These are phyloP conservation scores for Nannoperca australis DNA, from an alignment of 2,797 vertebrate species.

Conservation along the genomic window DNA sequence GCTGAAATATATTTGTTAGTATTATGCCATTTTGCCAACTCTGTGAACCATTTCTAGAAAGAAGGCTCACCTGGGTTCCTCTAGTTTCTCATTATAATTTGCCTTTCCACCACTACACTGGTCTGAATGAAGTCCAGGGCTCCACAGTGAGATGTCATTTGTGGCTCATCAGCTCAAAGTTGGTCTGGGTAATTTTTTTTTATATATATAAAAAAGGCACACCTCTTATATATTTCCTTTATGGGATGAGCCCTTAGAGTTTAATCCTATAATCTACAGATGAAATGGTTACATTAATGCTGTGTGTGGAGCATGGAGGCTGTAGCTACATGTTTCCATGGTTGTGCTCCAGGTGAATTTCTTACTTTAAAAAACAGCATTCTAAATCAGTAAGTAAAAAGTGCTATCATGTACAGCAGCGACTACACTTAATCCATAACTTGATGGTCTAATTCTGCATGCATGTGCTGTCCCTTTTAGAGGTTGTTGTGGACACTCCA, in stretches of 20 bases:
- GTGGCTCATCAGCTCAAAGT: not conserved
- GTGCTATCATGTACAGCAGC: not conserved
- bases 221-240: no score
- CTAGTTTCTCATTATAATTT: slow-evolving; percentile 1
- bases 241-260: not conserved
- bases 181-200: no score
- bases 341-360: not conserved
- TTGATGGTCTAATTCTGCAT: not conserved
- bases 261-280: not conserved
- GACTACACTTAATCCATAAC: not conserved
- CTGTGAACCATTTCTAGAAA: not conserved
- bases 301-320: not conserved
- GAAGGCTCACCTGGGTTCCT: not conserved
- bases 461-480: not conserved
- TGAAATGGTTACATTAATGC: not conserved
- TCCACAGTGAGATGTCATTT: not conserved
- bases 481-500: not conserved
- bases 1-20: no score
- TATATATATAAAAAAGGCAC: no score
- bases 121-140: not conserved
- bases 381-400: not conserved
- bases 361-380: not conserved
- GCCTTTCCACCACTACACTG: not conserved
- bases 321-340: not conserved
- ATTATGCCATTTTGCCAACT: no score